Evolutionary conservation across 2,888 invertebrate species (phyloP).

Genomic region (Cantharis lateralis): DNA sequence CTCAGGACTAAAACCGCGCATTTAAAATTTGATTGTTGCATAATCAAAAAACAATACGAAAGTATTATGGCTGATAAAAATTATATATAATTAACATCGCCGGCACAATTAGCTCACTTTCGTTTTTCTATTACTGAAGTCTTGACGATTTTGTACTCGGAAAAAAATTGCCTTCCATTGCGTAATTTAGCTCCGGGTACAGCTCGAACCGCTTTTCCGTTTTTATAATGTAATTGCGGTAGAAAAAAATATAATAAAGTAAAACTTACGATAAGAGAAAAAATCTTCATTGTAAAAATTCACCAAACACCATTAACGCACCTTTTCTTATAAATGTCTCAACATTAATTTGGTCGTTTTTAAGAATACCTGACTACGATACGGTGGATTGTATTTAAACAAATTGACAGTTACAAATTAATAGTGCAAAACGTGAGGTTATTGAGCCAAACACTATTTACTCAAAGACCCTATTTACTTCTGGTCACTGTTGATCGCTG

Average conservation of each 20-base stretch:
- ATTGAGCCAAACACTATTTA: constrained; percentile 24
- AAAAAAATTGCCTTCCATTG: neutral
- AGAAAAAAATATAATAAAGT: neutral
- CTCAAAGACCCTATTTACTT: constrained; percentile 20
- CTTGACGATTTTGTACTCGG: neutral
- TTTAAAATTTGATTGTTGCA: neutral
- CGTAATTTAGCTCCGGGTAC: neutral
- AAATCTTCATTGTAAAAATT: constrained; percentile 7
- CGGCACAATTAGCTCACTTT: neutral
- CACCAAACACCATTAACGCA: constrained; percentile 1
- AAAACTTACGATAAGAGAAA: constrained; percentile 13
- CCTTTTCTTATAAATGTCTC: neutral
- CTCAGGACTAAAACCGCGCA: neutral
- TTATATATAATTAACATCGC: neutral
- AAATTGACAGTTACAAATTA: constrained; percentile 25
- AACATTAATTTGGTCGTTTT: neutral
- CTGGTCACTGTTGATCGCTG: constrained; percentile 19
- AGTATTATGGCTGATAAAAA: neutral
- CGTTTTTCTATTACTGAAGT: neutral
- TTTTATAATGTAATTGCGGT: neutral
- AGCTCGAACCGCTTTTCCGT: neutral
- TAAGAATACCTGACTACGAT: neutral
- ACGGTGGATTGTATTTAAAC: neutral
- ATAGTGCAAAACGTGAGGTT: constrained; percentile 29
- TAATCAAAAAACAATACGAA: neutral